Evolutionary conservation across 2,113 vertebrate genomes (phyloP).

Genomic region (Psephotus haematonotus): DNA sequence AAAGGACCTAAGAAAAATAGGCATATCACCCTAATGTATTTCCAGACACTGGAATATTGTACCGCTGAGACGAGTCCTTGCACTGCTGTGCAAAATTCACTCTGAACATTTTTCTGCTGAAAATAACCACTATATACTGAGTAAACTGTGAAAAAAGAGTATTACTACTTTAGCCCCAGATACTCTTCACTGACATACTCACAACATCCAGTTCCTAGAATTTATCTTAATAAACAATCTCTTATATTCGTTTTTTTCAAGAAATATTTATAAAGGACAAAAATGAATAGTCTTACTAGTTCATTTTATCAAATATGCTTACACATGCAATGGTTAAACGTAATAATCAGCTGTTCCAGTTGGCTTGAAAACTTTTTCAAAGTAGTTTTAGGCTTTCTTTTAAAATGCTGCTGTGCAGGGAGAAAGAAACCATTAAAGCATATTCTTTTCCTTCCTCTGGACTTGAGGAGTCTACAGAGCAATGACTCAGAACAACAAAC

Average conservation of each 20-base stretch:
- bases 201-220: background rate
- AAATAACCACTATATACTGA: fast-evolving
- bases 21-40: background rate
- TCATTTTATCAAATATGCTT: background rate
- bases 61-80: background rate
- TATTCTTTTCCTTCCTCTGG: background rate
- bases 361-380: background rate
- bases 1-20: background rate
- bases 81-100: background rate
- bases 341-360: background rate
- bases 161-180: background rate
- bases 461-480: conserved; percentile 43
- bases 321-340: background rate
- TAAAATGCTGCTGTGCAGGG: background rate
- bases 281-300: background rate
- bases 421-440: background rate
- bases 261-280: background rate
- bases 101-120: background rate
- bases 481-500: conserved; percentile 62
- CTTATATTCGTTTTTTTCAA: background rate
- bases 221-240: background rate
- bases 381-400: background rate
- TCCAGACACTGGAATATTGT: background rate
- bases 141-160: background rate
- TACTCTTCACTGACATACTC: background rate